These are phyloP conservation scores for Periplaneta americana DNA, from an alignment of 1,140 invertebrate genomes.

Conservation along the genomic window DNA sequence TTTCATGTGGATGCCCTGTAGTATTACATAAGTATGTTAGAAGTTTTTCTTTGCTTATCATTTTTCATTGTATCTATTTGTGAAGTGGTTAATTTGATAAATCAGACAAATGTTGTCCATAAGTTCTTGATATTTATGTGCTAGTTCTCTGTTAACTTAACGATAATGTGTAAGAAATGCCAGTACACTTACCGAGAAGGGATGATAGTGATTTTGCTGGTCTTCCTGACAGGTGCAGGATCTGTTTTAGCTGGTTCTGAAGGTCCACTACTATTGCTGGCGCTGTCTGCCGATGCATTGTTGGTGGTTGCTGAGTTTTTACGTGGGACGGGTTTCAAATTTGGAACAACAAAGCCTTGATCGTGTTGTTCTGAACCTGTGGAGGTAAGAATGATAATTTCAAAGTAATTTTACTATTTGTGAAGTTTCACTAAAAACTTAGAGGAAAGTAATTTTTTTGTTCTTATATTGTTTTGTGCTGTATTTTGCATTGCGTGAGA, in stretches of 20 bases:
- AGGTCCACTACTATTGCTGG: slow-evolving; percentile 15
- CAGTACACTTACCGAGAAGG: slow-evolving; percentile 29
- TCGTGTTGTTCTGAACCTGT: neutral
- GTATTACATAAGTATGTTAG: no score
- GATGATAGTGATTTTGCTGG: slow-evolving; percentile 44
- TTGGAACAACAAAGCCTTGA: neutral
- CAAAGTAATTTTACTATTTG: neutral
- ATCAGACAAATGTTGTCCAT: no score
- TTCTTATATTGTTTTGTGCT: no score
- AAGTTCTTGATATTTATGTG: no score
- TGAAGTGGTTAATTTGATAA: no score
- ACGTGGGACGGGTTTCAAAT: neutral
- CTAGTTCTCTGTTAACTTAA: no score
- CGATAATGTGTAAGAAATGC: no score
- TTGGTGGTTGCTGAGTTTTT: neutral
- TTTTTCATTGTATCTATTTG: no score
- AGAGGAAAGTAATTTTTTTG: no score
- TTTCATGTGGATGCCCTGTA: neutral
- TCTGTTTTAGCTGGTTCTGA: slow-evolving; percentile 28
- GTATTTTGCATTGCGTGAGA: no score
- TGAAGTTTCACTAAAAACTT: no score
- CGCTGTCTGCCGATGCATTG: neutral
- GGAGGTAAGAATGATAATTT: neutral
- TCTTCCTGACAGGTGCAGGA: slow-evolving; percentile 30
- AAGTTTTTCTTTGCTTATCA: no score